These are phyloP conservation scores for Sapayoa aenigma DNA, from an alignment of 2,113 vertebrate genomes.

Conservation along the genomic window DNA sequence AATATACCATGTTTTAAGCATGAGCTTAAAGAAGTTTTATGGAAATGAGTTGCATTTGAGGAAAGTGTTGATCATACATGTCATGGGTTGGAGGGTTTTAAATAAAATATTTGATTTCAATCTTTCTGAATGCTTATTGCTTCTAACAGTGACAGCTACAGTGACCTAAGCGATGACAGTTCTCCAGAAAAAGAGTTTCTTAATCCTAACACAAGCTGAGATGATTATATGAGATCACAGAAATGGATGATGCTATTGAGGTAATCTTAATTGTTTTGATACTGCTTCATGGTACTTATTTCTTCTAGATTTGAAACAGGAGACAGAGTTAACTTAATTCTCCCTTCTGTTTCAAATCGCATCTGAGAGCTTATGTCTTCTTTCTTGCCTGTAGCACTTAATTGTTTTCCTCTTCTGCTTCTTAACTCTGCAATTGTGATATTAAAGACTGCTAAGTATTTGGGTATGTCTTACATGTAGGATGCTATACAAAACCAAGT, in stretches of 20 bases:
- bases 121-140: conserved; percentile 1
- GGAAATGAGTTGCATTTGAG: conserved; percentile 9
- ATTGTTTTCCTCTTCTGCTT: background rate
- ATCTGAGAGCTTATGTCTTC: background rate
- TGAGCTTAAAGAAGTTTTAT: background rate
- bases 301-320: background rate
- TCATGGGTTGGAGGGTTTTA: background rate
- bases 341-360: background rate
- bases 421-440: background rate
- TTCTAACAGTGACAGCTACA: conserved; percentile 73
- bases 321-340: background rate
- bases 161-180: conserved; percentile 71
- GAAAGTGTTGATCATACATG: background rate
- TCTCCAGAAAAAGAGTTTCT: conserved; percentile 67
- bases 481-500: background rate
- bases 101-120: background rate
- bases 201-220: conserved; percentile 64
- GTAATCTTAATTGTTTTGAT: conserved; percentile 47
- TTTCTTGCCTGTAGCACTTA: background rate
- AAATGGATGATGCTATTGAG: conserved; percentile 1
- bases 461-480: background rate
- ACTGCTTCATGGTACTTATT: background rate
- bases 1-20: background rate
- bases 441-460: background rate
- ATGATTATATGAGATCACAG: background rate